Percentiles rank a stretch among this genome's conserved stretches.
These are phyloP conservation scores for Perithous albicinctus DNA, from an alignment of 2,888 invertebrate species.

Conservation along the genomic window DNA sequence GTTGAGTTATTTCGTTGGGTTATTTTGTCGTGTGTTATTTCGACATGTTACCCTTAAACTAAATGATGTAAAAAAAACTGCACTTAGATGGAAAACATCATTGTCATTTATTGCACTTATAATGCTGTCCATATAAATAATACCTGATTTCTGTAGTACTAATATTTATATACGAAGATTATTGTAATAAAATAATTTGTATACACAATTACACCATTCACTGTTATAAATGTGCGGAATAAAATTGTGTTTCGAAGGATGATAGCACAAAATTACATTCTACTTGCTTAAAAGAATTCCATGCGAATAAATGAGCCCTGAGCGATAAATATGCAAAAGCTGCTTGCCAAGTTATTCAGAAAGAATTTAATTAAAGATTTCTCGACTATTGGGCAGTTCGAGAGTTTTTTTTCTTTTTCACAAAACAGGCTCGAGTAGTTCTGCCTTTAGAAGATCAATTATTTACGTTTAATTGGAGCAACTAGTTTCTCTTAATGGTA, in stretches of 20 bases:
- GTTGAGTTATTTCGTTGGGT: too few relatives aligned
- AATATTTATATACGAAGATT: neutral
- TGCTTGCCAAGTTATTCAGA: neutral
- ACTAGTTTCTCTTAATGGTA: neutral
- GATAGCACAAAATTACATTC: neutral
- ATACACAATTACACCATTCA: neutral
- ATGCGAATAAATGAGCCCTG: neutral
- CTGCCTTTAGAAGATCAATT: neutral
- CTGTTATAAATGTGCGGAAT: neutral
- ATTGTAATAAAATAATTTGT: constrained; percentile 1
- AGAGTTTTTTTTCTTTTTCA: neutral
- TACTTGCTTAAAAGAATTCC: neutral
- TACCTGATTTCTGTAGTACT: neutral
- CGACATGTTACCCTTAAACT: too few relatives aligned
- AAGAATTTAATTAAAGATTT: constrained; percentile 10
- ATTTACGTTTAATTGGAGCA: neutral
- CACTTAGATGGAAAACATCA: neutral
- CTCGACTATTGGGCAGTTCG: neutral
- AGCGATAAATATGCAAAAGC: constrained; percentile 13
- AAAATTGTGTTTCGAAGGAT: neutral
- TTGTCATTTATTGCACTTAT: neutral
- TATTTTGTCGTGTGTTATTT: too few relatives aligned
- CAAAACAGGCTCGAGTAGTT: neutral
- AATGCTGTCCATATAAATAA: neutral
- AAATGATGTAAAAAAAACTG: too few relatives aligned